Percentiles rank a stretch among this genome's conserved stretches.
Evolutionary conservation across 2,888 invertebrate genomes (phyloP).

Genomic region (Leucozona laternaria): DNA sequence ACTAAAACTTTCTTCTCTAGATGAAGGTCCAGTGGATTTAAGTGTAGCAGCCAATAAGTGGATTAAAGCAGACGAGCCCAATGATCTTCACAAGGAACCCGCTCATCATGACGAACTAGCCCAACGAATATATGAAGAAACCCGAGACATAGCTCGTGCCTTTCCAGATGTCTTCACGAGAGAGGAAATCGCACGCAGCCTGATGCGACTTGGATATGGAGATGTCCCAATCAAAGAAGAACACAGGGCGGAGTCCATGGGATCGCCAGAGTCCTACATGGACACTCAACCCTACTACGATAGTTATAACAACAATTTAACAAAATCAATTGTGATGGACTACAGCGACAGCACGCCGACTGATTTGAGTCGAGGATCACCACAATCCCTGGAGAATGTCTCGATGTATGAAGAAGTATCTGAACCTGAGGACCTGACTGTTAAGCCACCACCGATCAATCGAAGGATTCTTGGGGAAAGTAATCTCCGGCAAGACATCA

Average conservation of each 20-base stretch:
- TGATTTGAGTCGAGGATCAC: slow-evolving; percentile 75
- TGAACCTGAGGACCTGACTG: slow-evolving; percentile 81
- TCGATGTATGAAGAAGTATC: slow-evolving; percentile 58
- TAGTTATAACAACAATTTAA: slow-evolving; percentile 79
- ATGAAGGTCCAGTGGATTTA: slow-evolving; percentile 82
- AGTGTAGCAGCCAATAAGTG: slow-evolving; percentile 78
- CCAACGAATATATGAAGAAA: slow-evolving; percentile 81
- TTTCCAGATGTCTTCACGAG: slow-evolving; percentile 82
- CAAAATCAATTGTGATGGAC: slow-evolving; percentile 80
- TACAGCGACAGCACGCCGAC: slow-evolving; percentile 79
- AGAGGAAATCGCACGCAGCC: slow-evolving; percentile 81
- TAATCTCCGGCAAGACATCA: slow-evolving; percentile 78
- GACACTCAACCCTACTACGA: slow-evolving; percentile 76
- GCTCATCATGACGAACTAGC: slow-evolving; percentile 78
- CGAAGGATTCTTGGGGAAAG: slow-evolving; percentile 80
- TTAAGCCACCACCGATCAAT: slow-evolving; percentile 65
- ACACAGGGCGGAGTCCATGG: slow-evolving; percentile 76
- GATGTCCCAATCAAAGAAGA: slow-evolving; percentile 79
- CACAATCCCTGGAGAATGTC: slow-evolving; percentile 59
- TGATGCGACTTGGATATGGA: slow-evolving; percentile 81
- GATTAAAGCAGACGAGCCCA: slow-evolving; percentile 26
- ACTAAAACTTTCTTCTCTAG: slow-evolving; percentile 69
- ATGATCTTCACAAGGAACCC: slow-evolving; percentile 38
- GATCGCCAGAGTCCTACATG: slow-evolving; percentile 80
- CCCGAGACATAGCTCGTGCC: slow-evolving; percentile 82